Conservation (phyloP, 2,888 invertebrate species). For the Idaea dimidiata region DNA sequence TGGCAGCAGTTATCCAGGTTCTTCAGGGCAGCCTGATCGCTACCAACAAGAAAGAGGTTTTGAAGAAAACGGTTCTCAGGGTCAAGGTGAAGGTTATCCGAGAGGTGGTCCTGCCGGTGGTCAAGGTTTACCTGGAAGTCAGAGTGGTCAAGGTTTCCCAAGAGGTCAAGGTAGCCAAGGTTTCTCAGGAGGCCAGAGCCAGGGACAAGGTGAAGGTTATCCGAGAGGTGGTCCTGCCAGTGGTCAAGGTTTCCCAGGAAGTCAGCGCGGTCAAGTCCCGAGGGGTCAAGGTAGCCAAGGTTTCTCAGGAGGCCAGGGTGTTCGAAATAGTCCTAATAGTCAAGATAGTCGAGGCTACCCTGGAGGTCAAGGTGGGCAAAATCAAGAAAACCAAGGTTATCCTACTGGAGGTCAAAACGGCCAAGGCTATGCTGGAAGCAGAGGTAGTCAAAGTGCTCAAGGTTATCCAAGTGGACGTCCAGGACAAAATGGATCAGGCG, state of each 20-base stretch:
- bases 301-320: constrained; percentile 11
- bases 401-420: constrained; percentile 33
- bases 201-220: constrained; percentile 35
- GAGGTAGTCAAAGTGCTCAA: constrained; percentile 24
- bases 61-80: constrained; percentile 23
- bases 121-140: constrained; percentile 28
- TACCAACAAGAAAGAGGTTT: constrained; percentile 37
- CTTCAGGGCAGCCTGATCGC: constrained; percentile 31
- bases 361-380: constrained; percentile 36
- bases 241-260: constrained; percentile 30
- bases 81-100: constrained; percentile 36
- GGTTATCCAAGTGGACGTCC: constrained; percentile 37
- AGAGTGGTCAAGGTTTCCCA: constrained; percentile 25
- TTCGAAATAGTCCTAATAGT: constrained; percentile 10
- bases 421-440: constrained; percentile 18
- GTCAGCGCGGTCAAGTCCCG: constrained; percentile 27
- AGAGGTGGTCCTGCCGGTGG: constrained; percentile 40
- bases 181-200: too few species aligned
- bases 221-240: constrained; percentile 39
- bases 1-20: constrained; percentile 33
- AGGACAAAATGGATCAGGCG: constrained; percentile 24
- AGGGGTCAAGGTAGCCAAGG: constrained; percentile 16
- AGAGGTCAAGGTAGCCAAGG: constrained; percentile 16
- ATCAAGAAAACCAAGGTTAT: constrained; percentile 26
- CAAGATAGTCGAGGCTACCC: constrained; percentile 28